Base-by-base conservation (phyloP, 2,888 invertebrate genomes). In the Tineola bisselliella region DNA sequence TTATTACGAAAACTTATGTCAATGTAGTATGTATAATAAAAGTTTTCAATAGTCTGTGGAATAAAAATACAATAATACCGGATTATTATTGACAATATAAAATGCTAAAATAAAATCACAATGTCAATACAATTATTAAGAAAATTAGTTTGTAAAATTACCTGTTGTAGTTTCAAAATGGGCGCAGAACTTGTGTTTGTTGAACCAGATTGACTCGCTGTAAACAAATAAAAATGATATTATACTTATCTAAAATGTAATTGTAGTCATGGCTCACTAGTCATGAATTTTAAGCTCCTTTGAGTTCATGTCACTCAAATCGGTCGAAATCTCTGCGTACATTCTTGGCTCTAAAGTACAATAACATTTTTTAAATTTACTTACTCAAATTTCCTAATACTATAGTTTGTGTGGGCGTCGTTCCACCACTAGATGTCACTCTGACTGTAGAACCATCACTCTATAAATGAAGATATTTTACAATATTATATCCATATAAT, bases 341-440 rank as follows among this genome's bases (percentile, higher is more conserved):
- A n/a, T n/a, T n/a, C n/a, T n/a, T n/a, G n/a, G n/a, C n/a, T n/a
- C n/a, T n/a, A n/a, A n/a, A n/a, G n/a, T n/a, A n/a, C n/a, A n/a
- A n/a, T n/a, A n/a, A n/a, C n/a, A 25, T 25, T 6, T 25, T 6
- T 25, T 25, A 43, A 43, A 13, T 43, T 57, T 43, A 69, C 77
- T 73, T 63, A 84, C 87, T 81, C 62, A 87, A 75, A 69, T 82
- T 88, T 65, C 86, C 78, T 67, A 88, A 70, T 61, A 88, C 84
- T 72, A 88, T 76, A 18, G 87, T 81, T 67, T 87, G 87, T 44
- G 87, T 78, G 8, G 86, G 74, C 0, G 76, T 66, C 0, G 72
- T 71, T 1, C 73, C 73, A 13, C 79, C 75, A 56, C 72, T 72
- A 3, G 84, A 77, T 8, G 83, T 76, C 44, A 81, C 76, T n/a